Base-by-base conservation (phyloP, 2,888 invertebrate species). In the Eupithecia vulgata region DNA sequence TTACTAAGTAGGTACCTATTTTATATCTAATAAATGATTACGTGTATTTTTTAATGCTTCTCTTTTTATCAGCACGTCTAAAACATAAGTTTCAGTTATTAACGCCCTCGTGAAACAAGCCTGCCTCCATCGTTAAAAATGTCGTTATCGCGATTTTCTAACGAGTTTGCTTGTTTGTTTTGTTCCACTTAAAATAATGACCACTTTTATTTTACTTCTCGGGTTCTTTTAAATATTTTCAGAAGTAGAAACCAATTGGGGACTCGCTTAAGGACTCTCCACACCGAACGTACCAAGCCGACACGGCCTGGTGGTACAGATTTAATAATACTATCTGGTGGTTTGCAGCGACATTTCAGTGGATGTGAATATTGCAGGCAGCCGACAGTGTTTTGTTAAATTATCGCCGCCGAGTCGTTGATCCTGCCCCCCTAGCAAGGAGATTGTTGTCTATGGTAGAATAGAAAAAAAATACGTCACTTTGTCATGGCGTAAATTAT, bases 151-250 rank as follows among this genome's bases (percentile, higher is more conserved):
- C 21, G 34, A 61, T 57, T 17, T 34, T 8, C 34, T 61, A 61
- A 61, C 61, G 17, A 61, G 61, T 17, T 34, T 34, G 61, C 30
- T 61, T n/a, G 61, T 61, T 61, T 61, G 34, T 61, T 61, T 61
- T 61, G 34, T 34, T 61, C 30, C 61, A 34, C 34, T 34, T 17
- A 61, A 34, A 61, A 34, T 61, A 61, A 61, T 17, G 34, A 61
- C 61, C 61, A 61, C 15, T 61, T 61, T 34, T 34, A 15, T 34
- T 34, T 34, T 34, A 61, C 61, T 61, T 61, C 34, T 34, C 17
- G 15, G 17, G 12, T 30, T 21, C 48, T 52, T 52, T 52, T 17
- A 2, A 34, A 17, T 61, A 34, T 34, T 61, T 59, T 34, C 61
- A 15, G 15, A 17, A 3, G 61, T 61, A 12, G 13, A 25, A 25